These are phyloP conservation scores for Nematopogon swammerdamellus DNA, from an alignment of 2,888 invertebrate genomes.

Conservation along the genomic window DNA sequence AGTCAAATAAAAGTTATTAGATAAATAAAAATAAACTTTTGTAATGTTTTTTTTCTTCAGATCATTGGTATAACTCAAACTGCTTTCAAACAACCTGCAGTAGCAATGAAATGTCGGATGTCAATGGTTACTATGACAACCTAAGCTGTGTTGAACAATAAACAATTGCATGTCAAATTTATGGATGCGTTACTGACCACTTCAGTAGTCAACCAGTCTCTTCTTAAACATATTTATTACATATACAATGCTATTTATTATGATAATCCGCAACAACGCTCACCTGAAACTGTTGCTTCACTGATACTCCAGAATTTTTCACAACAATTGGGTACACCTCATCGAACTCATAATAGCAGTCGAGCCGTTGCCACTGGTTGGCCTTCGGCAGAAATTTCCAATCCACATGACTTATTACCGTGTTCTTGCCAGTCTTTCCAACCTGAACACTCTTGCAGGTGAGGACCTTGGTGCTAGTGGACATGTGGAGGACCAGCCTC, in stretches of 20 bases:
- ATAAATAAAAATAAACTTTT: too few relatives aligned
- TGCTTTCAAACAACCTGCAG: too few relatives aligned
- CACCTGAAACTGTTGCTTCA: constrained; percentile 69
- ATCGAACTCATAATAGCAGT: constrained; percentile 74
- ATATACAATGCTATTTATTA: neutral
- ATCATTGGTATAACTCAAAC: too few relatives aligned
- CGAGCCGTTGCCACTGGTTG: constrained; percentile 73
- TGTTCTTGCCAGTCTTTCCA: constrained; percentile 27
- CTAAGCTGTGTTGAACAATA: too few relatives aligned
- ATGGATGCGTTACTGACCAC: too few relatives aligned
- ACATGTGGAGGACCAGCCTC: constrained; percentile 63
- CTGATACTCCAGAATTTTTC: constrained; percentile 58
- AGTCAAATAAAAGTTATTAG: too few relatives aligned
- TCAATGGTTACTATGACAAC: too few relatives aligned
- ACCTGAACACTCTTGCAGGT: constrained; percentile 67
- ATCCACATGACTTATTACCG: constrained; percentile 65
- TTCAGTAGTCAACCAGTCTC: too few relatives aligned
- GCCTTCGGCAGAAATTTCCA: constrained; percentile 71
- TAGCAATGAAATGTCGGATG: too few relatives aligned
- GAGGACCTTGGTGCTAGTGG: constrained; percentile 46
- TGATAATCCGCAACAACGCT: too few relatives aligned
- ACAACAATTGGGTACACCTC: constrained; percentile 68
- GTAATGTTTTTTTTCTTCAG: too few relatives aligned
- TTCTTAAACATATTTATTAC: neutral
- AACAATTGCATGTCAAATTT: too few relatives aligned